Conservation (phyloP, 1,140 invertebrate genomes). For the Lepidurus couesii region DNA sequence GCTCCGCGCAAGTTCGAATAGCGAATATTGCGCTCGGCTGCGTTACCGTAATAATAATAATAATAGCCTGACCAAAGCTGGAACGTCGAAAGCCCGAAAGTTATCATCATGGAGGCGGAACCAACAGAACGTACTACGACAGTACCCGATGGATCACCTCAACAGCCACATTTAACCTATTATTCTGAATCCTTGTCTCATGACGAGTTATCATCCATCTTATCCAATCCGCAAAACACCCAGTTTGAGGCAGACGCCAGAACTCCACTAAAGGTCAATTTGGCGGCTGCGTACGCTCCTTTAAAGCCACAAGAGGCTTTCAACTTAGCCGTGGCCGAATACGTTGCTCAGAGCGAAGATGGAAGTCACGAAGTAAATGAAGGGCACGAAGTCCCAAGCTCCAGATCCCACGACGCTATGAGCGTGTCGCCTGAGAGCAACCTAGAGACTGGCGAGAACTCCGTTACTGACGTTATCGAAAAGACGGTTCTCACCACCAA, state of each 20-base stretch:
- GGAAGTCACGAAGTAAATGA: background rate
- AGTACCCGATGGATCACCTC: background rate
- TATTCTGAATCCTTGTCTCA: background rate
- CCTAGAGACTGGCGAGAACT: background rate
- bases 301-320: background rate
- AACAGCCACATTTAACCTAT: background rate
- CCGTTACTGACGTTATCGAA: background rate
- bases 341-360: background rate
- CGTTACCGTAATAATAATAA: too few species aligned
- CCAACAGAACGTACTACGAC: background rate
- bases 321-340: background rate
- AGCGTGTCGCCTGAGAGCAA: too few species aligned
- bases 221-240: background rate
- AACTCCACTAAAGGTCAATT: background rate
- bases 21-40: too few species aligned
- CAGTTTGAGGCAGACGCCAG: background rate
- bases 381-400: background rate
- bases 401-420: too few species aligned
- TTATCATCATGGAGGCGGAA: background rate
- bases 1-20: too few species aligned
- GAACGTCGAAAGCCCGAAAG: background rate
- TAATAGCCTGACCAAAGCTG: too few species aligned
- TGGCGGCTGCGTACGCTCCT: background rate
- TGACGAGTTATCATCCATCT: background rate
- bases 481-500: background rate